Percentiles rank a stretch among this genome's conserved stretches.
Evolutionary conservation across 2,113 vertebrate genomes (phyloP).

Genomic region (Gasterosteus nipponicus): DNA sequence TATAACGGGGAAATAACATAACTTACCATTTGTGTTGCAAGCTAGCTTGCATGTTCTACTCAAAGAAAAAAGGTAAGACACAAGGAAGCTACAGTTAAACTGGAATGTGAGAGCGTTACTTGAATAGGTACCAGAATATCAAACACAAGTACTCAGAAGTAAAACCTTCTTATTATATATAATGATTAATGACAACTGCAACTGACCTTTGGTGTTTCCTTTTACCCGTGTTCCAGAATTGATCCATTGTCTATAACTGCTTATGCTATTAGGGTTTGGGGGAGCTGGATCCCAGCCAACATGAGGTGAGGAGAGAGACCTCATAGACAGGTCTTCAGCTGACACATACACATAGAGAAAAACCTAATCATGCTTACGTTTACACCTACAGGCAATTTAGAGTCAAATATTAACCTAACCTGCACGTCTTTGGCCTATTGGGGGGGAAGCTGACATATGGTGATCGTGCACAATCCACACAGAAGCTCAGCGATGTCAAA

Average conservation of each 20-base stretch:
- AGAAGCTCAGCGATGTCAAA: background rate
- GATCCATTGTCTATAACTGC: background rate
- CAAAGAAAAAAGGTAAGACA: background rate
- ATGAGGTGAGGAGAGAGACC: background rate
- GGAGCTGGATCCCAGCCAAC: background rate
- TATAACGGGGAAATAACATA: background rate
- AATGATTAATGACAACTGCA: background rate
- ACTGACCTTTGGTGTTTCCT: background rate
- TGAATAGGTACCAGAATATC: background rate
- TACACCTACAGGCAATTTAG: background rate
- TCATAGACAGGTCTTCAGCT: background rate
- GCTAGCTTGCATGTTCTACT: background rate
- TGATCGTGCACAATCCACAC: background rate
- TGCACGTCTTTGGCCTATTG: background rate
- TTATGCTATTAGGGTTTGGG: background rate
- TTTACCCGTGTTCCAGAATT: background rate
- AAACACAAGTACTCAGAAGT: background rate
- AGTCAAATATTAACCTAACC: background rate
- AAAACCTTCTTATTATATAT: background rate
- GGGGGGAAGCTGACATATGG: background rate
- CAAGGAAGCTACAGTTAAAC: background rate
- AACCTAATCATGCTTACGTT: background rate
- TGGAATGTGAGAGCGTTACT: background rate
- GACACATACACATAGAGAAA: background rate
- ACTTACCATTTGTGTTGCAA: background rate